Evolutionary conservation across 2,113 vertebrate genomes (phyloP), one percentile per base, ranked within the genome.

Genomic region (Catharus bicknelli): DNA sequence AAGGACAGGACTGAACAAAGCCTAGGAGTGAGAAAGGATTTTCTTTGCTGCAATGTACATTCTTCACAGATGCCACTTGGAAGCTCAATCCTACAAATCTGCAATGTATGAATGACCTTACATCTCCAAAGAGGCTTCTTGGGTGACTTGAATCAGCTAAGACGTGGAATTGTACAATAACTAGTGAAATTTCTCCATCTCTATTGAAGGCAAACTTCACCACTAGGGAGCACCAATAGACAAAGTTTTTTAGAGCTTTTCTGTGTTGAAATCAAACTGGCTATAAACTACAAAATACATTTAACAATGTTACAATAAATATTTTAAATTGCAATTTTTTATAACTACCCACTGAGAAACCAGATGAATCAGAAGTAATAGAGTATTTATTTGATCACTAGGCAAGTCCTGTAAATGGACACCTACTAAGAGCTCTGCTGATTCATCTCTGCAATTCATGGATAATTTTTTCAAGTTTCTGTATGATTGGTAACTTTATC

Each of bases 211-310:
- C 25, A 75, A 83, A 48, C 5, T 72, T 94, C 74, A 91, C 96
- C 96, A 87, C 90, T 94, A 97, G 96, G 86, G 95, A 88, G 96
- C 95, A 93, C 85, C 80, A 96, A 26, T 11, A 50, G 76, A 86
- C 82, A 93, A 83, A 93, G 27, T 2, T 91, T 94, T 92, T 64
- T 27, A 42, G 20, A 61, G 66, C 4, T 72, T 90, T 80, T 47
- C 10, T 27, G 5, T 27, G 11, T 23, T 36, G 40, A 79, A 70
- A 29, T 58, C 34, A 83, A 82, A 57, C 42, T 12, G n/a, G 61
- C 11, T 45, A 18, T 9, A 77, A 88, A 58, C 27, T 30, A 70
- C 5, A 62, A 54, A 61, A 58, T 36, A 5, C 12, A 51, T 63
- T 81, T 78, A 53, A 69, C 40, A 64, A 9, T 29, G 55, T 62